Evolutionary conservation across 2,113 vertebrate species (phyloP).

Genomic region (Emydura subglobosa): DNA sequence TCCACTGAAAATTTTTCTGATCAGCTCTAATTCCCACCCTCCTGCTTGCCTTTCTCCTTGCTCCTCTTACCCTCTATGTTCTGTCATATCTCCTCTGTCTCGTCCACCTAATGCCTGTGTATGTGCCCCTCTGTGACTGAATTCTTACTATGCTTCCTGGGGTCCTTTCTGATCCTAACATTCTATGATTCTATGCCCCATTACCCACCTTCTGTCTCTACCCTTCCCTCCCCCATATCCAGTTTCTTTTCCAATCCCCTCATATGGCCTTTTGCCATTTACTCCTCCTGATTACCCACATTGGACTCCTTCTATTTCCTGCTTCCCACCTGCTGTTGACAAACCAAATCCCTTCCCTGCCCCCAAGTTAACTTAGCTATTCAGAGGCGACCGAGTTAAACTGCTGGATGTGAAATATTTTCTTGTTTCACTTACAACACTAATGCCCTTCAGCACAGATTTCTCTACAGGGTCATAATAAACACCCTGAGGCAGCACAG

Average conservation of each 20-base stretch:
- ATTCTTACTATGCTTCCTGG: not conserved
- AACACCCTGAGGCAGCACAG: not conserved
- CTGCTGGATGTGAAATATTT: not conserved
- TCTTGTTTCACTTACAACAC: not conserved
- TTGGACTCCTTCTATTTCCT: not conserved
- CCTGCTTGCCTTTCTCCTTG: not conserved
- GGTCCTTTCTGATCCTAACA: not conserved
- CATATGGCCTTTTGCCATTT: not conserved
- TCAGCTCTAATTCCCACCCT: not conserved
- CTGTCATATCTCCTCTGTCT: not conserved
- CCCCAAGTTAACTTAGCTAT: conserved; percentile 3
- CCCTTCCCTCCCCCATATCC: not conserved
- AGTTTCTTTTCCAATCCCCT: not conserved
- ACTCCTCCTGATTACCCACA: not conserved
- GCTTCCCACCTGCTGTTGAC: not conserved
- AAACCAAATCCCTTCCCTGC: conserved; percentile 3
- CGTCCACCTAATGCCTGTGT: not conserved
- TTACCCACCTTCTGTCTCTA: not conserved
- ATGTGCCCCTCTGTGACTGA: not conserved
- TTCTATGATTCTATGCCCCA: fast-evolving
- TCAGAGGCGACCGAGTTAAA: not conserved
- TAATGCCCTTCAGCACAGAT: conserved; percentile 25
- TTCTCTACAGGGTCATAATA: conserved; percentile 26
- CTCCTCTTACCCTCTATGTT: not conserved
- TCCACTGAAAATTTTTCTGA: not conserved